Base-by-base conservation (phyloP, 2,797 vertebrate genomes). In the Hyperoplus immaculatus region DNA sequence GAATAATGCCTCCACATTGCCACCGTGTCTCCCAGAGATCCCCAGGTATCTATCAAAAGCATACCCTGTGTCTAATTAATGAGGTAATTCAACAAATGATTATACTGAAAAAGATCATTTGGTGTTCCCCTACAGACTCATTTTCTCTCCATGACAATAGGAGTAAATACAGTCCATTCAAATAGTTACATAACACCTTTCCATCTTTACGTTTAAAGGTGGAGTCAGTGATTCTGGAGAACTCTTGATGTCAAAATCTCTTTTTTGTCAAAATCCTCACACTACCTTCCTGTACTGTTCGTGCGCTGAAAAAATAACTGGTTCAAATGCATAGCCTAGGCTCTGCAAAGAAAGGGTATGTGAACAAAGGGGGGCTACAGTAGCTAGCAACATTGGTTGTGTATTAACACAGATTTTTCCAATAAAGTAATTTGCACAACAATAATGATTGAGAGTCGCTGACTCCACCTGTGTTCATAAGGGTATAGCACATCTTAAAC, bases 41-140 rank as follows among this genome's bases (percentile, higher is more conserved):
- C 89, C 69, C 71, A 88, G 88, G 89, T 91, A 89, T 87, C 82
- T 81, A 78, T 85, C 73, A 85, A 82, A 86, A 85, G 82, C 86
- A 88, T 51, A 60, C 53, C 78, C 81, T 83, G 75, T 65, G 59
- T 84, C 75, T 84, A 85, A 89, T 91, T 90, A 88, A 88, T 90
- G 66, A 82, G 77, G 50, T 66, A 76, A 85, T 90, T 81, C 71
- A 86, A 75, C 76, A 85, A 87, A 87, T 87, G 57, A 84, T 75
- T 84, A 57, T 57, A 67, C 68, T 58, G 57, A 58, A 85, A 81
- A 83, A 82, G 76, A 80, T 84, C 47, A 77, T 85, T 72, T 73
- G 29, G 42, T 38, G 78, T 76, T 68, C 41, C 80, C 75, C 75
- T 3, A 16, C 63, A 18, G 81, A 61, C 56, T 78, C 5, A 67